These are phyloP conservation scores for Xyliphius kryptos DNA, from an alignment of 2,113 vertebrate genomes.

Conservation along the genomic window DNA sequence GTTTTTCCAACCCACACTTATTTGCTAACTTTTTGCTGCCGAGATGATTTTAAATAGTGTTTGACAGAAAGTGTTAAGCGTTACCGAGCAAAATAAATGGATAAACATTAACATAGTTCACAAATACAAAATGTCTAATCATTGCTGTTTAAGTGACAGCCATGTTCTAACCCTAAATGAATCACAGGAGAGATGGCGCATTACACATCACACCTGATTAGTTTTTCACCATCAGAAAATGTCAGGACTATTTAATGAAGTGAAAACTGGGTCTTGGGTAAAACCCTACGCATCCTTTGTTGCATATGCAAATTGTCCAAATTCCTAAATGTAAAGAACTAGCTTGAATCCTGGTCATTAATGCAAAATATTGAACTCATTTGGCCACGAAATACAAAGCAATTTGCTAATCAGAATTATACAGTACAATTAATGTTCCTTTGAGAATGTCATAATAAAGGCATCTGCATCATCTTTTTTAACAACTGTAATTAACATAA, in stretches of 20 bases:
- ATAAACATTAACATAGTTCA: conserved; percentile 25
- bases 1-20: no score
- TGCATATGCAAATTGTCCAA: conserved; percentile 16
- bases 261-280: conserved; percentile 24
- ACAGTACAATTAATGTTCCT: neutral
- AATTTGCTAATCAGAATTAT: neutral
- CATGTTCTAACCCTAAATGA: conserved; percentile 32
- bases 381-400: neutral
- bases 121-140: conserved; percentile 36
- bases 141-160: conserved; percentile 32
- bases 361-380: neutral
- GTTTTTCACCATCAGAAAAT: conserved; percentile 36
- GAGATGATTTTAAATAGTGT: no score
- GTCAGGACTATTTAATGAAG: conserved; percentile 39
- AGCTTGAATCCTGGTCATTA: conserved; percentile 9
- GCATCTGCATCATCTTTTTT: neutral
- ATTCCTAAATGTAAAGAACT: neutral
- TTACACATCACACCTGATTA: conserved; percentile 38
- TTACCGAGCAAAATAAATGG: no score
- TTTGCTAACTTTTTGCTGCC: no score
- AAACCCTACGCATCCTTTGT: conserved; percentile 9
- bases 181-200: conserved; percentile 25
- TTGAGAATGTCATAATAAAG: neutral
- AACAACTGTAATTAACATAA: conserved; percentile 1
- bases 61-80: no score